Evolutionary conservation across 2,888 invertebrate genomes (phyloP).

Genomic region (Tipula lateralis): DNA sequence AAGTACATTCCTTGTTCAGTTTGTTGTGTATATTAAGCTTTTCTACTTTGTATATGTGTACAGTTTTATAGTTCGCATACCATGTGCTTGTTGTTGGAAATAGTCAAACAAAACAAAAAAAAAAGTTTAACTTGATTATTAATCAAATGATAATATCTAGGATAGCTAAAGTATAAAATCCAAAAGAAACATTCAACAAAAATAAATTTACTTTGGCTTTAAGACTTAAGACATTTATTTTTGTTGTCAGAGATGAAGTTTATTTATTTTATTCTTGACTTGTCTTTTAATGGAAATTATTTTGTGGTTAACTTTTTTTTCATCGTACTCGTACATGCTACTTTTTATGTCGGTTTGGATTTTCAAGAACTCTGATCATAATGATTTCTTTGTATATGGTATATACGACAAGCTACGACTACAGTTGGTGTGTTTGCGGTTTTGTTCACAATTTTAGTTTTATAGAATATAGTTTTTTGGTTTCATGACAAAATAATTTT

Average conservation of each 20-base stretch:
- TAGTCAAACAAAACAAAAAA: background rate
- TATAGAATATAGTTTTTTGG: background rate
- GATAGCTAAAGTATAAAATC: background rate
- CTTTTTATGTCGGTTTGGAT: background rate
- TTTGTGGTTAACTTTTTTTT: background rate
- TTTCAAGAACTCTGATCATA: background rate
- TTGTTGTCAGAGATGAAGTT: background rate
- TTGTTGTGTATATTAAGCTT: background rate
- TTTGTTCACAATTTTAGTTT: background rate
- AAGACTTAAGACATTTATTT: background rate
- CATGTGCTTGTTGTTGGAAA: background rate
- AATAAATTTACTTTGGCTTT: background rate
- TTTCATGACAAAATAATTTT: background rate
- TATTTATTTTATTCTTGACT: background rate
- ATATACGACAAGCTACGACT: no score
- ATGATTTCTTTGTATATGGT: background rate
- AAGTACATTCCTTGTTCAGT: background rate
- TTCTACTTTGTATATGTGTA: background rate
- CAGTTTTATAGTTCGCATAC: background rate
- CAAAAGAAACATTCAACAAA: background rate
- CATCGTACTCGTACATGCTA: background rate
- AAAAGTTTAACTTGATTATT: background rate
- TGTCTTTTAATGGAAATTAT: slow-evolving; percentile 19
- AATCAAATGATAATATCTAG: background rate
- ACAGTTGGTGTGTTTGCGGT: background rate